Evolutionary conservation across 2,113 vertebrate species (phyloP).

Genomic region (Aviceda subcristata): DNA sequence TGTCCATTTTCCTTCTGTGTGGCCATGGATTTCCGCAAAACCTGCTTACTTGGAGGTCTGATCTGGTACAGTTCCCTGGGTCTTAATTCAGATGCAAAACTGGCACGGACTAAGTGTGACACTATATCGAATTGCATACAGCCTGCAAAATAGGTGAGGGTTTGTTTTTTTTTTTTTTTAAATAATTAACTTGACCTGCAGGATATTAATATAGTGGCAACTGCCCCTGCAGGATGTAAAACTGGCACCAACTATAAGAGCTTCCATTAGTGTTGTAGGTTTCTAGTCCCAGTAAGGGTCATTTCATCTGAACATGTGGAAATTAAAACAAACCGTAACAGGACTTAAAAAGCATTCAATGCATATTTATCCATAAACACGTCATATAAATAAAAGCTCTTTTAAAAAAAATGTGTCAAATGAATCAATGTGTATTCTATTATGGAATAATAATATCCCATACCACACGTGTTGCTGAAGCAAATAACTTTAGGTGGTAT

Average conservation of each 20-base stretch:
- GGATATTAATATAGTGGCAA: constrained; percentile 71
- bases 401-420: constrained; percentile 56
- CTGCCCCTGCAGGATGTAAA: constrained; percentile 45
- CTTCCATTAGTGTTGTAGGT: constrained; percentile 37
- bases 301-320: constrained; percentile 73
- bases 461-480: constrained; percentile 41
- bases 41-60: constrained; percentile 28
- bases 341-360: constrained; percentile 66
- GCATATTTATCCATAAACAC: constrained; percentile 73
- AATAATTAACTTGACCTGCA: constrained; percentile 63
- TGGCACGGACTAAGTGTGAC: constrained; percentile 13
- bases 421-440: constrained; percentile 72
- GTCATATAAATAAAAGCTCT: constrained; percentile 70
- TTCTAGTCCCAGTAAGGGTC: constrained; percentile 42
- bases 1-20: background rate
- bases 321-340: constrained; percentile 67
- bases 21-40: background rate
- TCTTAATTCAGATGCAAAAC: constrained; percentile 6
- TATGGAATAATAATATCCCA: constrained; percentile 67
- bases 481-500: constrained; percentile 60
- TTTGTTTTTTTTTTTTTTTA: background rate
- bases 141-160: constrained; percentile 21
- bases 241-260: constrained; percentile 57
- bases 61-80: background rate
- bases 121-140: constrained; percentile 44